Conservation (phyloP, 2,113 vertebrate species). For the Brachyistius frenatus region DNA sequence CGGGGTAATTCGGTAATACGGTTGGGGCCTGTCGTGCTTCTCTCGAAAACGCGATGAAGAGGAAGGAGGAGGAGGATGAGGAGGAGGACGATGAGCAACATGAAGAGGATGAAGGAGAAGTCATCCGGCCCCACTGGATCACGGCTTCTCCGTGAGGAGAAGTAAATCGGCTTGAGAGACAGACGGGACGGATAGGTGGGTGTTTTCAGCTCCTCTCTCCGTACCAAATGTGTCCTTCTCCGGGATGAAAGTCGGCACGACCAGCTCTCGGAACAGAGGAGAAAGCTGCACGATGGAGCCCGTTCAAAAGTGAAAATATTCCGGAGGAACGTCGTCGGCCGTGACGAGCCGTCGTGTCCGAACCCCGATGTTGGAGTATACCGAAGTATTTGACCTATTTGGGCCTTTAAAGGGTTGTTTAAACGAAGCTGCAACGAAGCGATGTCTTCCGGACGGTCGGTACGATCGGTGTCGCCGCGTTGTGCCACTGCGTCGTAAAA, state of each 20-base stretch:
- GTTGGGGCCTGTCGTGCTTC: conserved; percentile 66
- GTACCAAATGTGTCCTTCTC: conserved; percentile 14
- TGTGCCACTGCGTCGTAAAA: too few species aligned
- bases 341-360: too few species aligned
- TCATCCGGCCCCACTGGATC: conserved; percentile 49
- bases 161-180: conserved; percentile 28
- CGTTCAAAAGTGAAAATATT: not conserved
- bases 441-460: too few species aligned
- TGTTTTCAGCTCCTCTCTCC: conserved; percentile 18
- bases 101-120: conserved; percentile 39
- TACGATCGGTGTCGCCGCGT: too few species aligned
- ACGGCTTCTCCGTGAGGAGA: conserved; percentile 36
- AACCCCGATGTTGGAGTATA: not conserved
- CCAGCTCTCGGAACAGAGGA: conserved; percentile 2
- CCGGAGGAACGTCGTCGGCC: too few species aligned
- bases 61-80: conserved; percentile 44
- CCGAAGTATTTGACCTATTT: not conserved
- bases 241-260: conserved; percentile 24
- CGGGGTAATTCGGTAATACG: conserved; percentile 70
- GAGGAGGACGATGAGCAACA: conserved; percentile 51
- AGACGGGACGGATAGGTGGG: not conserved
- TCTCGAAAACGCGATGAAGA: conserved; percentile 48
- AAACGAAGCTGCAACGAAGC: too few species aligned
- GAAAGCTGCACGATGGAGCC: not conserved
- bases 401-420: too few species aligned